Percentiles rank a stretch among this genome's conserved stretches.
These are phyloP conservation scores for Hecatera dysodea DNA, from an alignment of 2,888 invertebrate species.

Conservation along the genomic window DNA sequence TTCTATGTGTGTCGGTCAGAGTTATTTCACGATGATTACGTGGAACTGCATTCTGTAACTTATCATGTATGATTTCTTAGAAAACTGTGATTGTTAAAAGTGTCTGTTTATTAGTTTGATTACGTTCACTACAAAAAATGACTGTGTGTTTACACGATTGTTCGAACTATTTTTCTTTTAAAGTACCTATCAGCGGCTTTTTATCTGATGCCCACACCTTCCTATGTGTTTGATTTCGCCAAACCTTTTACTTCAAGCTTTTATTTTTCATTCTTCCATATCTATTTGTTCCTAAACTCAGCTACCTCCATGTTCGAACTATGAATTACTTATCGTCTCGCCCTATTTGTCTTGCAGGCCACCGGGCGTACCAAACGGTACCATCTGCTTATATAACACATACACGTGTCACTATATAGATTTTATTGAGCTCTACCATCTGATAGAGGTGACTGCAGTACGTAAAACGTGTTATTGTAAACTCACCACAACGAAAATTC, in stretches of 20 bases:
- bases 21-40: conserved; percentile 40
- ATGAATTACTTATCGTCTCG: conserved; percentile 65
- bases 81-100: conserved; percentile 35
- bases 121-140: conserved; percentile 27
- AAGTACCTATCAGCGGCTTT: neutral
- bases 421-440: conserved; percentile 51
- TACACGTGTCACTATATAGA: conserved; percentile 52
- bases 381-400: conserved; percentile 64
- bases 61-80: conserved; percentile 23
- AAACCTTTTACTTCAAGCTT: conserved; percentile 3
- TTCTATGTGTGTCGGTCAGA: conserved; percentile 45
- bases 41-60: conserved; percentile 38
- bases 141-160: neutral
- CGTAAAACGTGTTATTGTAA: no score
- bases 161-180: conserved; percentile 8
- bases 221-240: neutral
- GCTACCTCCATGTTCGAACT: conserved; percentile 35
- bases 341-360: conserved; percentile 70
- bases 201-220: neutral
- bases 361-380: conserved; percentile 66
- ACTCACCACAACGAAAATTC: no score
- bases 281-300: conserved; percentile 31
- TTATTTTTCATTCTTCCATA: conserved; percentile 32
- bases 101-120: conserved; percentile 42
- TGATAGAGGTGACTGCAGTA: conserved; percentile 37